Base-by-base conservation (phyloP, 2,797 vertebrate genomes). In the Gallinago stenura region DNA sequence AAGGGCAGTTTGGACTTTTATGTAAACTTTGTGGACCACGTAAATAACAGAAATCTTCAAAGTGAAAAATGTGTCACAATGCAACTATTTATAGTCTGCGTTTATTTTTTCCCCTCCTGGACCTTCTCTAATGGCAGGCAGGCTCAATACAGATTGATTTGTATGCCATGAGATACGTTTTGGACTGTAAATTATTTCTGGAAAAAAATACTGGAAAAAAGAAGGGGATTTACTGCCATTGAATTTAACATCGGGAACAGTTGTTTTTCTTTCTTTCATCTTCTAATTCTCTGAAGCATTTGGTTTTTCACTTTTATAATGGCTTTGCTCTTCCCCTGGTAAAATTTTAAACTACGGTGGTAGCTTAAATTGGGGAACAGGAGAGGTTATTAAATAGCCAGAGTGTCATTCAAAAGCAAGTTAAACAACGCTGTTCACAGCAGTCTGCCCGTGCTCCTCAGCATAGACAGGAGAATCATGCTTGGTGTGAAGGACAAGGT, bases 121-220 rank as follows among this genome's bases (percentile, higher is more conserved):
- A 45, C 33, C 10, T 72, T 93, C 69, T 71, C 28, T 78, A 43
- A 28, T 30, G 37, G 84, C 73, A 77, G 51, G 51, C 83, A 77
- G 70, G 61, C 85, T 97, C 83, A 77, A 88, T 82, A 43, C 35
- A 79, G 90, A 95, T 93, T 73, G 77, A 89, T 61, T 50, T 86
- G 48, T 30, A 75, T 58, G 77, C 75, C 51, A 20, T 78, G 82
- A 86, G 70, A 57, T 53, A 81, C 0, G 0, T 85, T 95, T 93
- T 81, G 69, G 70, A 30, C 5, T 89, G 58, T 95, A 97, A 96
- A 70, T 87, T 90, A 68, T 62, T 92, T 93, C 60, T 68, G 22
- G n/a, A 76, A 90, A 95, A 95, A 95, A 66, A 1, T 56, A 76
- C 20, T 24, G 5, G 43, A 46, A 77, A 95, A 93, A 93, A 76